A percentile compares a stretch with the other conserved stretches of the same genome.
Evolutionary conservation across 1,140 invertebrate species (phyloP).

Genomic region (Antheraea pernyi): DNA sequence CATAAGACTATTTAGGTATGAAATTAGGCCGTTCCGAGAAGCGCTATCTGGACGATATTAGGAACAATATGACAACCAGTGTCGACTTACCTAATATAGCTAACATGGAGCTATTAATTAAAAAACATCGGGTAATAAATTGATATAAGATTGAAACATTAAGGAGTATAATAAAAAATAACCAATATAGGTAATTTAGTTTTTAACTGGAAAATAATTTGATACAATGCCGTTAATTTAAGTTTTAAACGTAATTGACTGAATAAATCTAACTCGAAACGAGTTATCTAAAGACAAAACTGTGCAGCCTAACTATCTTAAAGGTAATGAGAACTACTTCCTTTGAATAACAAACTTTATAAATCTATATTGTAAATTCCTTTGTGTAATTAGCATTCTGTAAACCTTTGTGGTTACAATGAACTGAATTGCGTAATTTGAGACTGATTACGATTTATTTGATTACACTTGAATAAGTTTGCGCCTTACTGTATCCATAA

Average conservation of each 20-base stretch:
- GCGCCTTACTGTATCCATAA: not conserved
- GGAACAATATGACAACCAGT: no score
- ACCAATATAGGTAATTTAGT: no score
- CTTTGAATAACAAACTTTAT: slow-evolving; percentile 20
- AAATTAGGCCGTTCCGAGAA: no score
- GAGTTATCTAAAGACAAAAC: slow-evolving; percentile 5
- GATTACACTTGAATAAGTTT: not conserved
- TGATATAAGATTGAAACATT: no score
- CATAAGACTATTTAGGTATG: no score
- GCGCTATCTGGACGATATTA: no score
- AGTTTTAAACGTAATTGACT: not conserved
- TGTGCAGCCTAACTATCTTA: slow-evolving; percentile 5
- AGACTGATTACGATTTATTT: not conserved
- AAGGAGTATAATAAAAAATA: no score
- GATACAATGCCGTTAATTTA: not conserved
- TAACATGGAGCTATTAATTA: no score
- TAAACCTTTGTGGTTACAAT: slow-evolving; percentile 26
- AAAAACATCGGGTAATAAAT: no score
- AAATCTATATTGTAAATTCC: slow-evolving; percentile 21
- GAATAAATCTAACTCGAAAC: not conserved
- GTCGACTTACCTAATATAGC: no score
- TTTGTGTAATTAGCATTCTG: slow-evolving; percentile 39
- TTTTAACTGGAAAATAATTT: not conserved
- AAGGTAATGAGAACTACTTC: slow-evolving; percentile 9
- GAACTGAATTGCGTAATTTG: slow-evolving; percentile 15